Conservation (phyloP, 30 jellyfish, hydroid and myxozoan species). For the Chrysaora quinquecirrha region DNA sequence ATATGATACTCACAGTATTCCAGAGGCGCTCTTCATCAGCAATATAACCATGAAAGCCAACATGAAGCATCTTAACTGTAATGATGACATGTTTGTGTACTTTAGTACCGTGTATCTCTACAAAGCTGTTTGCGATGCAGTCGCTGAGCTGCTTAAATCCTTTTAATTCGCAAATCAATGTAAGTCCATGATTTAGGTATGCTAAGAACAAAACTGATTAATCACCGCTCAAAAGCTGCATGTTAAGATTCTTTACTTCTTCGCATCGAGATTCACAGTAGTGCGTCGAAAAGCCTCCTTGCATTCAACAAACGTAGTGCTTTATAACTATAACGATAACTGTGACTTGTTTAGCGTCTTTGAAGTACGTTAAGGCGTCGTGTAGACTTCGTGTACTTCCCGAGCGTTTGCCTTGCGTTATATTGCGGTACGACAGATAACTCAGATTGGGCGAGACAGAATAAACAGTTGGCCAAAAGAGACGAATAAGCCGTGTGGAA, state of each 20-base stretch:
- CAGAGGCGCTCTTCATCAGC: not conserved
- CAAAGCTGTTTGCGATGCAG: not conserved
- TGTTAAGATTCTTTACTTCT: constrained; percentile 33
- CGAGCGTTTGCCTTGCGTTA: constrained; percentile 37
- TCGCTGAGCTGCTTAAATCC: constrained; percentile 24
- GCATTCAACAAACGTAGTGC: no score
- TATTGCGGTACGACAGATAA: constrained; percentile 10
- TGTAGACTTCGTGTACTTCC: no score
- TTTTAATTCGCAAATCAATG: constrained; percentile 16
- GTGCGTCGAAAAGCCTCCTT: constrained; percentile 3
- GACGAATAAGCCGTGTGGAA: constrained; percentile 72
- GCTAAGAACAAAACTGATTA: constrained; percentile 33
- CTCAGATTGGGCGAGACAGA: constrained; percentile 58
- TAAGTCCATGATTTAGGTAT: constrained; percentile 31
- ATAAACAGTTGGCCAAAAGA: constrained; percentile 50
- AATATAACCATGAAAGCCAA: not conserved
- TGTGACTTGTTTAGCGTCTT: no score
- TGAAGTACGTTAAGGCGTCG: no score
- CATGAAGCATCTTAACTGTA: not conserved
- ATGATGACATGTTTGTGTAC: not conserved
- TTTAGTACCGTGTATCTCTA: not conserved
- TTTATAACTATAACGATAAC: no score
- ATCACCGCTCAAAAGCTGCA: constrained; percentile 21
- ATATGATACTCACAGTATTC: not conserved
- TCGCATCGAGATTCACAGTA: constrained; percentile 31